Percentiles rank a stretch among this genome's conserved stretches.
Evolutionary conservation across 2,113 vertebrate species (phyloP).

Genomic region (Stomatorhinus ivindoensis): DNA sequence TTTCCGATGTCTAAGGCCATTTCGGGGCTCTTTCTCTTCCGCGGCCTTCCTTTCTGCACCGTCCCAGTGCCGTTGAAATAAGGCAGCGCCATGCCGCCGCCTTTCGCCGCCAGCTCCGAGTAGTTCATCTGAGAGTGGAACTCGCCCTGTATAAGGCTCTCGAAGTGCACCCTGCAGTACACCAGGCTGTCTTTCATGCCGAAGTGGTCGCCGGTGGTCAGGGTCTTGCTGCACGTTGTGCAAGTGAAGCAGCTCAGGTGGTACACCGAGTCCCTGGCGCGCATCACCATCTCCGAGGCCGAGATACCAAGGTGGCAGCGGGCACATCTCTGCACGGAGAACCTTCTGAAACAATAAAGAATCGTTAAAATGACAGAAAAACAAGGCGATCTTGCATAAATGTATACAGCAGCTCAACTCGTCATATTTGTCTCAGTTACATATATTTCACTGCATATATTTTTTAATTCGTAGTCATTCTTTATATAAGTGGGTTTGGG

Average conservation of each 20-base stretch:
- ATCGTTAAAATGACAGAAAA: conserved; percentile 41
- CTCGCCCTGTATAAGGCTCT: conserved; percentile 88
- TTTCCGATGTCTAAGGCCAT: conserved; percentile 89
- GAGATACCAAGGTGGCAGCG: conserved; percentile 99
- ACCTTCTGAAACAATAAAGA: conserved; percentile 87
- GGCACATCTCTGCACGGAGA: conserved; percentile 99
- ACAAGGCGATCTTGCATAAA: neutral
- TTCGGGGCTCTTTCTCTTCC: conserved; percentile 92
- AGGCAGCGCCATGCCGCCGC: conserved; percentile 69
- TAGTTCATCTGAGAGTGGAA: conserved; percentile 89
- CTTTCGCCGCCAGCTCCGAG: conserved; percentile 90
- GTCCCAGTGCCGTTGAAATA: conserved; percentile 94
- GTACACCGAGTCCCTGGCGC: conserved; percentile 95
- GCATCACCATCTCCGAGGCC: conserved; percentile 98
- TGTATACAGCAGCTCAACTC: neutral
- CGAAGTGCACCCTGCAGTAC: conserved; percentile 94
- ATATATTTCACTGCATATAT: neutral
- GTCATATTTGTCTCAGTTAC: neutral
- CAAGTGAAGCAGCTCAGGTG: conserved; percentile 98
- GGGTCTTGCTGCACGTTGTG: conserved; percentile 94
- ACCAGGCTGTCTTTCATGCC: conserved; percentile 98
- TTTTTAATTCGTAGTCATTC: neutral
- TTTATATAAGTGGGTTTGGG: neutral
- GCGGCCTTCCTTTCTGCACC: conserved; percentile 92
- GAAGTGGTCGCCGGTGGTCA: conserved; percentile 95